Evolutionary conservation across 1,140 invertebrate species (phyloP).

Genomic region (Paraescarpia echinospica): DNA sequence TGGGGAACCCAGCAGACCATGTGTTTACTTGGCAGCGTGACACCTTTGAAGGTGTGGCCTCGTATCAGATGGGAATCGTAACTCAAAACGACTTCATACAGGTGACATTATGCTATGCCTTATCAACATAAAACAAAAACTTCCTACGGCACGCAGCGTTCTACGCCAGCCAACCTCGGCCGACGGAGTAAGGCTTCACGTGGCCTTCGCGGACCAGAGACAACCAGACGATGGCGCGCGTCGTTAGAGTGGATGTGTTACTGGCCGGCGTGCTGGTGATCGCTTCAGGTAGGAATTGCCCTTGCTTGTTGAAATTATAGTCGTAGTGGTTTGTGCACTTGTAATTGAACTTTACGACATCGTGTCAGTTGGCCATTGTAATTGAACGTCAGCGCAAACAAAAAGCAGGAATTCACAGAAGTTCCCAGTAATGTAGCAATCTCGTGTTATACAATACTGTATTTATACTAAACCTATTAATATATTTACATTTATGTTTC

Average conservation of each 20-base stretch:
- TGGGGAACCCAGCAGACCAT: too few species aligned
- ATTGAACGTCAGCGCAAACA: background rate
- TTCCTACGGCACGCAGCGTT: background rate
- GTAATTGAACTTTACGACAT: background rate
- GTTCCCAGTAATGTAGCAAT: background rate
- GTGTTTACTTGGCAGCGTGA: too few species aligned
- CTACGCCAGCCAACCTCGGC: background rate
- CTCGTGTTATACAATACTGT: background rate
- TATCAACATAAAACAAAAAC: background rate
- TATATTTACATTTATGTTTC: too few species aligned
- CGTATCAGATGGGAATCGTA: background rate
- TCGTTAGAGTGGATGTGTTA: background rate
- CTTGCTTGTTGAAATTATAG: background rate
- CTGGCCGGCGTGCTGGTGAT: background rate
- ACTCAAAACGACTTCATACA: background rate
- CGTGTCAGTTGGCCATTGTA: background rate
- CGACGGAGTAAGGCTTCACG: too few species aligned
- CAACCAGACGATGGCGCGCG: slow-evolving; percentile 7
- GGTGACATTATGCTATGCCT: background rate
- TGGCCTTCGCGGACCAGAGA: background rate
- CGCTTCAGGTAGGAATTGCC: background rate
- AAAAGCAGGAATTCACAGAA: background rate
- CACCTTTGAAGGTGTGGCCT: too few species aligned
- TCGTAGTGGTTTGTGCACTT: background rate
- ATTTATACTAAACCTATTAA: background rate